Evolutionary conservation across 2,797 vertebrate species (phyloP), one percentile per base, ranked within the genome.

Genomic region (Apodemus agrarius): DNA sequence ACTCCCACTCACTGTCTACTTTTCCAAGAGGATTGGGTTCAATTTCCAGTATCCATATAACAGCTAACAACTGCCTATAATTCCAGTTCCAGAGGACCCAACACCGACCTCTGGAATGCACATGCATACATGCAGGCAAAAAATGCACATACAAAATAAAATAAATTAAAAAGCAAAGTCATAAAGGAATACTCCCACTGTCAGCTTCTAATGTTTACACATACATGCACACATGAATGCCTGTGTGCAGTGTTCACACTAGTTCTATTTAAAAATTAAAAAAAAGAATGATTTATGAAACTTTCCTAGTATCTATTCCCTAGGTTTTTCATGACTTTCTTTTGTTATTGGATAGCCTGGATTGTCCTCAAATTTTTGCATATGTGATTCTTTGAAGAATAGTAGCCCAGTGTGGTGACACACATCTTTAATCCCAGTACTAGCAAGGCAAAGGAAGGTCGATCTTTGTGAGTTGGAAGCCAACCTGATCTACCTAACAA

Each of bases 371-470:
- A 75, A 34, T 72, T 59, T 37, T 89, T 59, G 11, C 57, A 54
- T 96, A 80, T 29, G 24, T 90, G 46, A 83, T 40, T 92, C 31
- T 84, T 57, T 49, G 17, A 24, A 97, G 9, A 91, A 86, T 86
- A 34, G 52, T 69, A 52, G 83, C 43, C 31, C 63, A 69, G 3
- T 52, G 7, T 86, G 63, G 6, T 52, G 29, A 49, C 29, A 34
- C 43, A 85, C 19, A 67, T 85, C 61, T 85, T 49, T 85, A 34
- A 67, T 85, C 83, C 61, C 26, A 67, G 31, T 29, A 61, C 24
- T 83, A 29, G 26, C 40, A 40, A 46, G 9, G 63, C 83, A 86
- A 69, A 86, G 31, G 63, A 46, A 16, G 22, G 31, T 69, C 21
- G 4, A 10, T 69, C 63, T 69, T 31, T 86, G 26, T 85, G 43